A percentile compares a stretch with the other conserved stretches of the same genome.
Conservation (phyloP, 2,888 invertebrate species). For the Homarus gammarus region DNA sequence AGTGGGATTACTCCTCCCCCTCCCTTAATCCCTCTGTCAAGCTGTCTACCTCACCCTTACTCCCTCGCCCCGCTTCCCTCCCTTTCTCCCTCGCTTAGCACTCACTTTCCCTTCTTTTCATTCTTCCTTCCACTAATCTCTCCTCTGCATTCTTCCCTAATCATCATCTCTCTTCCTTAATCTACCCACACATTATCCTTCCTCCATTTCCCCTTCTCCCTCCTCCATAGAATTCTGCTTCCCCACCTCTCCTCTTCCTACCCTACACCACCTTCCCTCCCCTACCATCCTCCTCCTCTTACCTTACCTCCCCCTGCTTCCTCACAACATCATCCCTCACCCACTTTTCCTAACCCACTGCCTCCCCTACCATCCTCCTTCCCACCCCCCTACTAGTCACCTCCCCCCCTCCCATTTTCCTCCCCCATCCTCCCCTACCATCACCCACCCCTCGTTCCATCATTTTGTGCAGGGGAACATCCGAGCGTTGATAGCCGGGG, state of each 20-base stretch:
- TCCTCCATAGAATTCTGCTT: neutral
- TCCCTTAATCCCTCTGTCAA: too few relatives aligned
- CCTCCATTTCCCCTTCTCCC: neutral
- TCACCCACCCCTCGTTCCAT: constrained; percentile 12
- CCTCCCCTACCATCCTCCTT: neutral
- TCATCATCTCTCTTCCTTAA: constrained; percentile 41
- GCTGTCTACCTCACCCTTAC: too few relatives aligned
- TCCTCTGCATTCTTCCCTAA: neutral
- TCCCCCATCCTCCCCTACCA: neutral
- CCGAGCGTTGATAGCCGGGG: constrained; percentile 48
- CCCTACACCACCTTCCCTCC: neutral
- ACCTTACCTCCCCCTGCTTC: neutral
- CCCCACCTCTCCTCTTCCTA: neutral
- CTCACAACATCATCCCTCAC: too few relatives aligned
- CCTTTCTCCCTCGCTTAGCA: neutral
- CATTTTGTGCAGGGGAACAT: constrained; percentile 30
- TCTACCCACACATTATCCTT: constrained; percentile 12
- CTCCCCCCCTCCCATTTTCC: neutral
- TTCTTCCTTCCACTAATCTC: neutral
- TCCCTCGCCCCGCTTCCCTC: neutral
- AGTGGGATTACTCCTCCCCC: too few relatives aligned
- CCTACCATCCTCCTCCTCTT: neutral
- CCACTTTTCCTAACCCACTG: neutral
- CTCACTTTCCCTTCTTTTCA: neutral
- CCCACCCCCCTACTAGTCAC: neutral